phyloP scores from a whole-genome alignment of 1,140 invertebrate species.

The Melipona quadrifasciata region DNA sequence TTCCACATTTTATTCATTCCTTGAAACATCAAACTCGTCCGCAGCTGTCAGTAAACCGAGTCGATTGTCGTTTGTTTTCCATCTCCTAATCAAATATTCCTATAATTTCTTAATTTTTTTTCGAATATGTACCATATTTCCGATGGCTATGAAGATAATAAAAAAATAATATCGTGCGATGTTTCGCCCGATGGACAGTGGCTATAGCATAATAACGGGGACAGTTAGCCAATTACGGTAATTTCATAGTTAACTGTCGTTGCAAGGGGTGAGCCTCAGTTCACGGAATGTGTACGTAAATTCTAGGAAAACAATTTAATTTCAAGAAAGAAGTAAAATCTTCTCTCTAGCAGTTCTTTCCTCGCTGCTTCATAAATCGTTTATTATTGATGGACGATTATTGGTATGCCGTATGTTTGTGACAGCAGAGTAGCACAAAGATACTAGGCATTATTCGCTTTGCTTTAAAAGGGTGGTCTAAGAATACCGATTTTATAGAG shows the following conservation, averaged over 20 bases:
- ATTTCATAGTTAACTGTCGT: not conserved
- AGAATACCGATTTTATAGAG: not conserved
- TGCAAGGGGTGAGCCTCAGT: not conserved
- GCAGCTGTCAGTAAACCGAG: not conserved
- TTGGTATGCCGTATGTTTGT: not conserved
- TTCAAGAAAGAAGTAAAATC: not conserved
- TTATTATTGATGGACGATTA: not conserved
- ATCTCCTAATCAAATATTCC: not conserved
- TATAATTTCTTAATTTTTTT: not conserved
- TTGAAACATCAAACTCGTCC: not conserved
- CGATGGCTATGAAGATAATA: not conserved
- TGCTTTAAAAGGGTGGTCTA: not conserved
- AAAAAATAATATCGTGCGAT: not conserved
- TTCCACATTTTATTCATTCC: conserved; percentile 16
- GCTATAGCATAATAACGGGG: not conserved
- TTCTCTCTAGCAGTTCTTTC: not conserved
- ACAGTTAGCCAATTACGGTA: not conserved
- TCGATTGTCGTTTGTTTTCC: too few species aligned
- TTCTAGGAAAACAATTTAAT: not conserved
- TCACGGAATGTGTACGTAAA: not conserved
- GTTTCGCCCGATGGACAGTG: not conserved
- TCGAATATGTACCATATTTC: conserved; percentile 1
- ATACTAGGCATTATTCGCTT: not conserved
- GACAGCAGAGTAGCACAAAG: not conserved
- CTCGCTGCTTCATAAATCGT: not conserved